Evolutionary conservation across 2,113 vertebrate species (phyloP).

Genomic region (Lynx canadensis): DNA sequence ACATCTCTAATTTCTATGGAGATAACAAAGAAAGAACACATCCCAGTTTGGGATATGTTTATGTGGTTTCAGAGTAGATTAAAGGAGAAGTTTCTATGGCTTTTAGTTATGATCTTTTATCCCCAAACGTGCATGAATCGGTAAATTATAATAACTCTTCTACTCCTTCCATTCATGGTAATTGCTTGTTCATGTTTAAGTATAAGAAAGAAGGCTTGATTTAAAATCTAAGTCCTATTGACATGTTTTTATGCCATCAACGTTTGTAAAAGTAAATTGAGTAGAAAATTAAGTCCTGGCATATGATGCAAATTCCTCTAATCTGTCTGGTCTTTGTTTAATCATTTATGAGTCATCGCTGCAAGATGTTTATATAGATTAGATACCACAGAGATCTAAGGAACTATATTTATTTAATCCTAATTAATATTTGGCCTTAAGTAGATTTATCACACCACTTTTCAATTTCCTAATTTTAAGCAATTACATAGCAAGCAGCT

Average conservation of each 20-base stretch:
- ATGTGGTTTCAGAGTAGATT: not conserved
- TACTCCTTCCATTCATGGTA: not conserved
- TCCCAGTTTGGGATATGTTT: not conserved
- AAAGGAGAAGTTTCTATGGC: not conserved
- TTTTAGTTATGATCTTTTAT: conserved; percentile 39
- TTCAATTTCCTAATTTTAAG: conserved; percentile 70
- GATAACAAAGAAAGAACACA: conserved; percentile 23
- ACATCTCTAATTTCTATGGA: conserved; percentile 36
- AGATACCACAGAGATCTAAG: conserved; percentile 78
- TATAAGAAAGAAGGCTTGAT: conserved; percentile 13
- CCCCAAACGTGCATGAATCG: not conserved
- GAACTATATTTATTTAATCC: conserved; percentile 60
- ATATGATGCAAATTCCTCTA: conserved; percentile 40
- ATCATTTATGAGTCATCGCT: conserved; percentile 68
- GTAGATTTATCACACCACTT: conserved; percentile 61
- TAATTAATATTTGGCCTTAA: conserved; percentile 67
- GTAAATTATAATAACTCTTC: conserved; percentile 28
- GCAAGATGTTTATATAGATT: conserved; percentile 66
- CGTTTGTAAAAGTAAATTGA: conserved; percentile 70
- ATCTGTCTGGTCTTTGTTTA: conserved; percentile 64
- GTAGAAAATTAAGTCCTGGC: conserved; percentile 67
- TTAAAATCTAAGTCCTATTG: conserved; percentile 42
- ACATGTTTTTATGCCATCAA: conserved; percentile 52
- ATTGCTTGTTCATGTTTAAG: conserved; percentile 55
- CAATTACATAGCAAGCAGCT: conserved; percentile 67